phyloP scores from a whole-genome alignment of 2,888 invertebrate genomes.

The Caenorhabditis doughertyi region DNA sequence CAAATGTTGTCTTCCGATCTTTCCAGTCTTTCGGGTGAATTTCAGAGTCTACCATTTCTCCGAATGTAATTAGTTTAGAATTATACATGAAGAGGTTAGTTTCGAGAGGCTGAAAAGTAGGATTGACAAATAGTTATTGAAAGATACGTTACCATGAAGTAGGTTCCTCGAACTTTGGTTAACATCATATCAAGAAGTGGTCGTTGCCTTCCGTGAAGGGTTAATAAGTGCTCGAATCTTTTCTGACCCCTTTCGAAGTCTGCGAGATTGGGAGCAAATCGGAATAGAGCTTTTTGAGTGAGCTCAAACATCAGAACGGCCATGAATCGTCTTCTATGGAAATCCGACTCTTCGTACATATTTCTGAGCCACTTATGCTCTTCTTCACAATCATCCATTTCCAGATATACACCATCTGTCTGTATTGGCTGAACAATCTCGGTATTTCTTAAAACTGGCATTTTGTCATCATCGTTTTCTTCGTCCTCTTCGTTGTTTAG shows the following conservation, averaged over 20 bases:
- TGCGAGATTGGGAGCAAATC: conserved; percentile 36
- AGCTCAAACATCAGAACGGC: conserved; percentile 35
- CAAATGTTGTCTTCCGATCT: background rate
- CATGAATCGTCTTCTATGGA: conserved; percentile 47
- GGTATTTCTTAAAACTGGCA: conserved; percentile 1
- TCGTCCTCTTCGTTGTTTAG: conserved; percentile 7
- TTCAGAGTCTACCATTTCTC: conserved; percentile 42
- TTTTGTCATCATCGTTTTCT: conserved; percentile 18
- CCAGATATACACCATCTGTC: background rate
- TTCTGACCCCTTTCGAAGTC: conserved; percentile 38
- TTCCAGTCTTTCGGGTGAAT: conserved; percentile 30
- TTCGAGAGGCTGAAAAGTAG: conserved; percentile 31
- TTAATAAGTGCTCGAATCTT: conserved; percentile 47
- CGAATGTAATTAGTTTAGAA: conserved; percentile 30
- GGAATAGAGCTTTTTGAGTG: conserved; percentile 37
- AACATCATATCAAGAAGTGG: conserved; percentile 61
- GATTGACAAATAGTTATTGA: background rate
- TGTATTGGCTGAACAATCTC: background rate
- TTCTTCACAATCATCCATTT: conserved; percentile 20
- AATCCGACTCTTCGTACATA: conserved; percentile 32
- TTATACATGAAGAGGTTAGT: conserved; percentile 43
- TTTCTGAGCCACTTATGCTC: conserved; percentile 40
- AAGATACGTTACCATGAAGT: conserved; percentile 33
- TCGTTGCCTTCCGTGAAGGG: conserved; percentile 42
- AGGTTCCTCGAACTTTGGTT: conserved; percentile 43